Evolutionary conservation across 2,113 vertebrate genomes (phyloP), one percentile per base, ranked within the genome.

Genomic region (Oryzias curvinotus): DNA sequence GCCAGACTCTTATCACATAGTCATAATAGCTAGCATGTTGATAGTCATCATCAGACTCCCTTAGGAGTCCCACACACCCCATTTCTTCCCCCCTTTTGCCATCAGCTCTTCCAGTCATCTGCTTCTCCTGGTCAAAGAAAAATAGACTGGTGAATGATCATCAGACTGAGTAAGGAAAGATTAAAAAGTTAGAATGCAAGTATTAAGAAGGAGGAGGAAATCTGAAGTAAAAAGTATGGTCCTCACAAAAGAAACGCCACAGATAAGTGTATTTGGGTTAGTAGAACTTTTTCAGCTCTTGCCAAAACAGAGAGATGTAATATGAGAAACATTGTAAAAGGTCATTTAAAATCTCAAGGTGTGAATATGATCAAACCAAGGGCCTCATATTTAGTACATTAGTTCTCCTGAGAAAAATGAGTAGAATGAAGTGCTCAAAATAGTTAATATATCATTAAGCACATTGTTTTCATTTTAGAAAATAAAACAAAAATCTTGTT

Each of bases 21-120:
- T 85, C 88, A 93, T 89, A 92, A 91, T 89, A 91, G 80, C 79
- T 77, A 73, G 83, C 60, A 82, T 81, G 86, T 84, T 85, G 87
- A 90, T 90, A 91, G 89, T 76, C 84, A 91, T 90, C 86, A 68
- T 79, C 52, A 84, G 83, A 85, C 84, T 92, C 90, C 85, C 90
- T 44, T 5, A 85, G 87, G 91, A 89, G 68, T 67, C 63, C 59
- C 62, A 45, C 76, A 55, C 67, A 53, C 47, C 56, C 75, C 52
- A 28, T 47, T 71, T 21, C 19, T 28, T 26, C 65, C 61, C 44
- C 54, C 55, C 52, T 63, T 77, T 65, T 57, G 65, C 76, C 77
- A 70, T 85, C 57, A 23, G 62, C 28, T 57, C 64, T 26, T 83
- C 72, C 52, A 76, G 78, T 83, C 81, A 80, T 86, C 69, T 73